Conservation (phyloP, 1,140 invertebrate genomes). For the Thaumatotibia leucotreta region DNA sequence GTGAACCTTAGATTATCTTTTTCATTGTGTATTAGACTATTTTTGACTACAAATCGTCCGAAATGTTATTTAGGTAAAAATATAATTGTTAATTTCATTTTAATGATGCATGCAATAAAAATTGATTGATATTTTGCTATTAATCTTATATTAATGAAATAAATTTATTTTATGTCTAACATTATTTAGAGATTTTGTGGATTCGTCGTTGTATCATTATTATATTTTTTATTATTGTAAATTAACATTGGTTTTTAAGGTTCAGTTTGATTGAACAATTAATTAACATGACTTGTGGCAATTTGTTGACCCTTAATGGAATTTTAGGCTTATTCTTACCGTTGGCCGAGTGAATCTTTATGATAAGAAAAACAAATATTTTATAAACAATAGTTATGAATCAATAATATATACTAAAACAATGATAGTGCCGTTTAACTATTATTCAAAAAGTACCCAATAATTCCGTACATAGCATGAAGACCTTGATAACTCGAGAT, state of each 20-base stretch:
- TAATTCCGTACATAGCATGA: no score
- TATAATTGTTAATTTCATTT: constrained; percentile 56
- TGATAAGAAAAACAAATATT: background rate
- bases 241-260: constrained; percentile 49
- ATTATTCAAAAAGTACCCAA: no score
- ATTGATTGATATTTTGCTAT: constrained; percentile 69
- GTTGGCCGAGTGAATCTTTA: background rate
- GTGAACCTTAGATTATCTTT: constrained; percentile 43
- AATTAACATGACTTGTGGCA: background rate
- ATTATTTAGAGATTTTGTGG: constrained; percentile 39
- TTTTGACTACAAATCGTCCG: constrained; percentile 54
- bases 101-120: constrained; percentile 68
- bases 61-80: constrained; percentile 50
- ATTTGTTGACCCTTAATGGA: constrained; percentile 1
- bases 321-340: background rate
- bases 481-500: no score
- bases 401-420: background rate
- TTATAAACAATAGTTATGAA: background rate
- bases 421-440: no score
- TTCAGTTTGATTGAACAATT: constrained; percentile 13
- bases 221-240: constrained; percentile 47
- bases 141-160: constrained; percentile 46
- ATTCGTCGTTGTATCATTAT: constrained; percentile 58
- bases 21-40: constrained; percentile 27
- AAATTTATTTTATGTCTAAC: constrained; percentile 54